Evolutionary conservation across 2,113 vertebrate species (phyloP).

Genomic region (Paedocypris sp.): DNA sequence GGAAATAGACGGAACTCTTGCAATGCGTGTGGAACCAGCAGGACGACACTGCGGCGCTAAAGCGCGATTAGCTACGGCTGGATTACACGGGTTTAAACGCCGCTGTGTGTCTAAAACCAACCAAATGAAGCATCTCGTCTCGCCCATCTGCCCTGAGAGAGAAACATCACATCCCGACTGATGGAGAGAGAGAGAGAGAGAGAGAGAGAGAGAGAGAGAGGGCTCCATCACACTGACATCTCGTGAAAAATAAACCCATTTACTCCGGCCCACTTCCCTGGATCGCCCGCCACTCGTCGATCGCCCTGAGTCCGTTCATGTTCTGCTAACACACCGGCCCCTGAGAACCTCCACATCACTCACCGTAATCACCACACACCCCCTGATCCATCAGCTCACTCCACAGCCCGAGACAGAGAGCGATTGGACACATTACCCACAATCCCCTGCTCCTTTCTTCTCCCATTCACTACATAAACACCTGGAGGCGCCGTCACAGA

Average conservation of each 20-base stretch:
- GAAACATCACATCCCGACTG: not conserved
- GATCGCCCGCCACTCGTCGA: too few species aligned
- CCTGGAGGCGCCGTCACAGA: too few species aligned
- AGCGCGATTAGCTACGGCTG: not conserved
- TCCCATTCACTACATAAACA: not conserved
- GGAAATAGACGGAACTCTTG: too few species aligned
- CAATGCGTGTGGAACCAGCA: too few species aligned
- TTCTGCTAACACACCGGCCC: not conserved
- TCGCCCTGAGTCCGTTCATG: too few species aligned
- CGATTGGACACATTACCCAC: conserved; percentile 28
- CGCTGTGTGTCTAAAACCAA: not conserved
- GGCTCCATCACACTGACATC: too few species aligned
- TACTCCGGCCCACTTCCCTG: too few species aligned
- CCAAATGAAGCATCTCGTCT: conserved; percentile 3
- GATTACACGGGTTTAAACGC: not conserved
- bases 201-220: too few species aligned
- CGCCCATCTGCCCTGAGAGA: not conserved
- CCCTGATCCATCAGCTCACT: conserved; percentile 9
- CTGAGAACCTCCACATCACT: not conserved
- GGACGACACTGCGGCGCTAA: not conserved
- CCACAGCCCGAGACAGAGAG: conserved; percentile 3
- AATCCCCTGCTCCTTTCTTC: not conserved
- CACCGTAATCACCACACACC: not conserved
- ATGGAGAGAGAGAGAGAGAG: too few species aligned
- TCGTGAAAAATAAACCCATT: too few species aligned